Conservation (phyloP, 1,140 invertebrate genomes). For the Papilio polyxenes region DNA sequence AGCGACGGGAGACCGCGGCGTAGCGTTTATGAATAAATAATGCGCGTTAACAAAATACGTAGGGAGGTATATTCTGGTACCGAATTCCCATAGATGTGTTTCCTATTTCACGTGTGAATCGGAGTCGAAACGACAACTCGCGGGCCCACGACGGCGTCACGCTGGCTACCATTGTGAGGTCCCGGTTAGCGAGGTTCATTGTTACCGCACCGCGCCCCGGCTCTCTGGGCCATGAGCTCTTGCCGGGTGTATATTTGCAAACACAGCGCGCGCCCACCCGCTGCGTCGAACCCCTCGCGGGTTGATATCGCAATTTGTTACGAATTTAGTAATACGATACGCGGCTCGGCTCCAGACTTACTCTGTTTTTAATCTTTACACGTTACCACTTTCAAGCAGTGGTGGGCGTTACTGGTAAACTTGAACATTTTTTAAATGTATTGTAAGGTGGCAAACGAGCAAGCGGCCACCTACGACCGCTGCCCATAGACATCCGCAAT, state of each 20-base stretch:
- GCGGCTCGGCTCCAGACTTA: background rate
- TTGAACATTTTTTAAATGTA: background rate
- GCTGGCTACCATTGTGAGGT: slow-evolving; percentile 66
- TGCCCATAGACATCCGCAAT: too few relatives aligned
- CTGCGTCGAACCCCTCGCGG: slow-evolving; percentile 51
- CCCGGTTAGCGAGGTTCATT: slow-evolving; percentile 51
- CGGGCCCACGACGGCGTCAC: slow-evolving; percentile 53
- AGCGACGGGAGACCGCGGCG: slow-evolving; percentile 50
- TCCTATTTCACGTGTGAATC: slow-evolving; percentile 70
- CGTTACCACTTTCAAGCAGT: background rate
- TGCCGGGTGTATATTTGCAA: slow-evolving; percentile 75
- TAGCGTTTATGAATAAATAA: slow-evolving; percentile 53
- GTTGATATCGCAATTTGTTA: slow-evolving; percentile 68
- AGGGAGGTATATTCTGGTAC: slow-evolving; percentile 43
- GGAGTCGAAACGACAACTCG: slow-evolving; percentile 48
- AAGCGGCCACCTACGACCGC: too few relatives aligned
- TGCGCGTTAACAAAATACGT: slow-evolving; percentile 42
- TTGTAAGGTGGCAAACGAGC: too few relatives aligned
- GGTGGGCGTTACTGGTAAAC: slow-evolving; percentile 25
- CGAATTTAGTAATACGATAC: slow-evolving; percentile 63
- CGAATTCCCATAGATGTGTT: slow-evolving; percentile 63
- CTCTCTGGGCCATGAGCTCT: slow-evolving; percentile 47
- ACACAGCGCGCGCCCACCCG: slow-evolving; percentile 60
- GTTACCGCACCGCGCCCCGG: slow-evolving; percentile 32
- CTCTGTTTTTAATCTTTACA: slow-evolving; percentile 29